A percentile compares a stretch with the other conserved stretches of the same genome.
phyloP scores from a whole-genome alignment of 2,797 vertebrate genomes.

The Gallinago stenura region DNA sequence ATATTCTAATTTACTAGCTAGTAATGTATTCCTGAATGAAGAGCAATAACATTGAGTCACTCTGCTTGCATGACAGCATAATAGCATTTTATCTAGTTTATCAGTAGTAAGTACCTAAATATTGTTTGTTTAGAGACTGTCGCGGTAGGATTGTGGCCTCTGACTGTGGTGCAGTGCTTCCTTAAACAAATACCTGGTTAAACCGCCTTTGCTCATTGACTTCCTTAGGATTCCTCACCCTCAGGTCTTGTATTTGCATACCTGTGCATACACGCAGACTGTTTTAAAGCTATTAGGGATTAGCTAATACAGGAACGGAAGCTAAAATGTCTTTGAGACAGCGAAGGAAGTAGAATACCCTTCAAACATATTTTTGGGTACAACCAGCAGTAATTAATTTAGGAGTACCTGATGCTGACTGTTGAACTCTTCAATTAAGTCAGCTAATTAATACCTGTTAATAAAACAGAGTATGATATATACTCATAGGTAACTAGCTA shows the following conservation, averaged over 20 bases:
- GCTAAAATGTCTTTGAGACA: not conserved
- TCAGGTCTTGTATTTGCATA: constrained; percentile 18
- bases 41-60: not conserved
- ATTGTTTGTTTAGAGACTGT: not conserved
- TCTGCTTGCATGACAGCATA: not conserved
- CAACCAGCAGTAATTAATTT: not conserved
- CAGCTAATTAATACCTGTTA: not conserved
- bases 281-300: not conserved
- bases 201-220: not conserved
- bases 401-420: not conserved
- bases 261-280: not conserved
- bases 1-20: not conserved
- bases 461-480: not conserved
- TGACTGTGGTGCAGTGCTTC: not conserved
- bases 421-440: not conserved
- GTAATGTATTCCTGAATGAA: not conserved
- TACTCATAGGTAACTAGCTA: not conserved
- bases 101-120: not conserved
- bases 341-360: not conserved
- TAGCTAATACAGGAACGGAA: not conserved
- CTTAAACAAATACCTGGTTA: not conserved
- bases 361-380: not conserved
- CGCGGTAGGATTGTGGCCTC: not conserved
- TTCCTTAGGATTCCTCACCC: constrained; percentile 22
- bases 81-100: not conserved